Evolutionary conservation across 2,113 vertebrate species (phyloP).

Genomic region (Pyxicephalus adspersus): DNA sequence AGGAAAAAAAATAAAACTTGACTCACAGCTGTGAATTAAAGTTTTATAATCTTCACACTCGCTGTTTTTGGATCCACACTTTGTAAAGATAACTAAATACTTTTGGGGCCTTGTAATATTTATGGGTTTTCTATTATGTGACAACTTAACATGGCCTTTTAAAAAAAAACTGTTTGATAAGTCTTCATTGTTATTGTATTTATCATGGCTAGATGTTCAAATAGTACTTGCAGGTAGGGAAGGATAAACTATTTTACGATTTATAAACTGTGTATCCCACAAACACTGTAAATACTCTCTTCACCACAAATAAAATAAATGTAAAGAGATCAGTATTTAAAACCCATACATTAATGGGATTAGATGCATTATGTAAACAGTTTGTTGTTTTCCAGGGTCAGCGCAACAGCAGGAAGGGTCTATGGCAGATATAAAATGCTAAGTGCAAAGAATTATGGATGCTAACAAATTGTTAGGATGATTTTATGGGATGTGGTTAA

Average conservation of each 20-base stretch:
- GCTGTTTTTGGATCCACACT: not conserved
- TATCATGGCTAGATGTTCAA: slow-evolving; percentile 20
- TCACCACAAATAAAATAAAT: not conserved
- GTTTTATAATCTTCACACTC: not conserved
- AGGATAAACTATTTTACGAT: slow-evolving; percentile 7
- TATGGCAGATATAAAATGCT: too few species aligned
- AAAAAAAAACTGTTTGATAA: slow-evolving; percentile 34
- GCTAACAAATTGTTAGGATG: too few species aligned
- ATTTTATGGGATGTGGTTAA: too few species aligned
- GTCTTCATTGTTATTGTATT: slow-evolving; percentile 23
- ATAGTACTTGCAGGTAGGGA: not conserved
- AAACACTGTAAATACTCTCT: not conserved
- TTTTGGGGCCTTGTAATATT: slow-evolving; percentile 2
- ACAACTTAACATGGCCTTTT: slow-evolving; percentile 11
- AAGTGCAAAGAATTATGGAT: too few species aligned
- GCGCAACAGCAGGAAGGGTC: too few species aligned
- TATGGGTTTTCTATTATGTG: slow-evolving; percentile 4
- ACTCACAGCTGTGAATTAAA: slow-evolving; percentile 3
- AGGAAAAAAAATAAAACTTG: slow-evolving; percentile 13
- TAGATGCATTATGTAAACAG: not conserved
- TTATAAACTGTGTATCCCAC: not conserved
- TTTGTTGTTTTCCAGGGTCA: not conserved
- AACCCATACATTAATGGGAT: not conserved
- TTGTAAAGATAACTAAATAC: not conserved
- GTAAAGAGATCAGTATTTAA: not conserved